Evolutionary conservation across 2,888 invertebrate species (phyloP).

Genomic region (Sinopyrophorus schimmeli): DNA sequence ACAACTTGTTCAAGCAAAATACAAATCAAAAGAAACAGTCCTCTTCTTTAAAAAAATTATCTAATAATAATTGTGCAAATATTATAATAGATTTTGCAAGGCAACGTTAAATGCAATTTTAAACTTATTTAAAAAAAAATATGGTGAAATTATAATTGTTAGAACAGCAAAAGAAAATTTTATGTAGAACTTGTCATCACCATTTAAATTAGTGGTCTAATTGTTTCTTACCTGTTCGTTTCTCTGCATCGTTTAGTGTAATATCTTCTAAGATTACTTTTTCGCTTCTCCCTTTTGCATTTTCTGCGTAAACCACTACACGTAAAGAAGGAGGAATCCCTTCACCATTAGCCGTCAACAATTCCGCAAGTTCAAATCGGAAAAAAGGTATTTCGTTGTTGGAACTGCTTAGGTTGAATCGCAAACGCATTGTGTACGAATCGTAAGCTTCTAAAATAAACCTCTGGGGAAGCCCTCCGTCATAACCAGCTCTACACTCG

Average conservation of each 20-base stretch:
- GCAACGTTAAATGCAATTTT: too few species aligned
- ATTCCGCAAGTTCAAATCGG: slow-evolving; percentile 65
- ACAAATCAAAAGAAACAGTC: too few species aligned
- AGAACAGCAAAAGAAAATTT: too few species aligned
- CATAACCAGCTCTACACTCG: slow-evolving; percentile 85
- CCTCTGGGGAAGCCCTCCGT: slow-evolving; percentile 85
- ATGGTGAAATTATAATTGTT: too few species aligned
- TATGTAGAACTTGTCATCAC: too few species aligned
- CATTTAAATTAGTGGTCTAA: too few species aligned
- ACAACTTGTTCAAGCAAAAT: too few species aligned
- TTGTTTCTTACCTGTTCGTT: slow-evolving; percentile 79
- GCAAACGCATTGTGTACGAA: slow-evolving; percentile 68
- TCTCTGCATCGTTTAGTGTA: slow-evolving; percentile 84
- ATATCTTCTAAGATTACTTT: slow-evolving; percentile 82
- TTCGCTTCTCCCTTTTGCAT: slow-evolving; percentile 84
- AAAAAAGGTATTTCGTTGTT: slow-evolving; percentile 64
- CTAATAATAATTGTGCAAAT: too few species aligned
- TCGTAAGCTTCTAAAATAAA: slow-evolving; percentile 84
- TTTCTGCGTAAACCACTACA: slow-evolving; percentile 79
- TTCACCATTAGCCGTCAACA: slow-evolving; percentile 58
- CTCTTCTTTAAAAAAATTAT: too few species aligned
- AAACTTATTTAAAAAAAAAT: too few species aligned
- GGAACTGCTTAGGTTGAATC: slow-evolving; percentile 70
- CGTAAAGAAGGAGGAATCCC: slow-evolving; percentile 65
- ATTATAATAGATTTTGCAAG: too few species aligned